Percentiles rank a stretch among this genome's conserved stretches.
phyloP scores from a whole-genome alignment of 2,888 invertebrate genomes.

The Spatulosminthurus flaviceps region DNA sequence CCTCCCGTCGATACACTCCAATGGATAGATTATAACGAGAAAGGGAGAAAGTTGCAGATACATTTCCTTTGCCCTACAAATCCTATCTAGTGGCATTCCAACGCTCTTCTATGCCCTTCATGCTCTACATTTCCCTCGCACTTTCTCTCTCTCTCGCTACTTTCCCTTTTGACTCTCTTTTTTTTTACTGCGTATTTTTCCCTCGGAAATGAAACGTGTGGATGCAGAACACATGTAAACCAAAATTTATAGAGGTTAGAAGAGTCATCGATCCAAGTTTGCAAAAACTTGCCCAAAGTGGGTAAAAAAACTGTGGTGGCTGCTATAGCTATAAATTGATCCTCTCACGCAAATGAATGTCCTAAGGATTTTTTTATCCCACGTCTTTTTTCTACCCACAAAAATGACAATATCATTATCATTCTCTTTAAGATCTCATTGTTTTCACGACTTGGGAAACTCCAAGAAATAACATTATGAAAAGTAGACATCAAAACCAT shows the following conservation, averaged over 20 bases:
- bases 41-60: background rate
- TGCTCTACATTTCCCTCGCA: background rate
- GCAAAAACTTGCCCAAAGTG: too few relatives aligned
- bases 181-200: background rate
- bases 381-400: too few relatives aligned
- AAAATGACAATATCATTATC: too few relatives aligned
- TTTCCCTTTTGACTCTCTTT: background rate
- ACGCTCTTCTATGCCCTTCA: background rate
- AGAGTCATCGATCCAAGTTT: background rate
- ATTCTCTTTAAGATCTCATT: too few relatives aligned
- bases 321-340: too few relatives aligned
- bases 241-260: background rate
- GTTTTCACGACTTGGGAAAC: too few relatives aligned
- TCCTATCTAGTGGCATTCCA: background rate
- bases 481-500: too few relatives aligned
- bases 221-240: constrained; percentile 13
- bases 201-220: background rate
- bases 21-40: background rate
- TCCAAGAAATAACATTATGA: too few relatives aligned
- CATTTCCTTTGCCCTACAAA: constrained; percentile 14
- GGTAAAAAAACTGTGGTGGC: too few relatives aligned
- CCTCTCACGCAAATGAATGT: too few relatives aligned
- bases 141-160: constrained; percentile 16
- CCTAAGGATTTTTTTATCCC: too few relatives aligned
- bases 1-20: background rate